These are phyloP conservation scores for Amazona finschi DNA, from an alignment of 2,797 vertebrate genomes.

Conservation along the genomic window DNA sequence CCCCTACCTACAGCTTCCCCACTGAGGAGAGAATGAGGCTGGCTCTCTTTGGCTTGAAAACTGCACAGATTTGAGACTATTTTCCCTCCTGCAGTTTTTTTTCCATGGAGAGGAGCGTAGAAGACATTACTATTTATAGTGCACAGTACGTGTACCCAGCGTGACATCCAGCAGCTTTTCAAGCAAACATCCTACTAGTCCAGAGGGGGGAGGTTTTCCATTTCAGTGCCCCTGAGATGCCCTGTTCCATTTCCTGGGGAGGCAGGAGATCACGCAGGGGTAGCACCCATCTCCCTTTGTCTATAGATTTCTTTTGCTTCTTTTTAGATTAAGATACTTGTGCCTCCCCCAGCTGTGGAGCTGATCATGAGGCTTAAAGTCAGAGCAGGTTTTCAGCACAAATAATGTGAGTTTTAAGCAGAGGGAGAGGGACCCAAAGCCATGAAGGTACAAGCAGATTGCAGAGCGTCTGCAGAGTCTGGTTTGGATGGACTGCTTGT, in stretches of 20 bases:
- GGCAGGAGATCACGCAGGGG: background rate
- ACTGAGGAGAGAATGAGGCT: conserved; percentile 31
- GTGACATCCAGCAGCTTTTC: background rate
- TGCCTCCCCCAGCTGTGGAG: rapidly evolving
- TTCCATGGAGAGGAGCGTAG: conserved; percentile 14
- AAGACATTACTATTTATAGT: conserved; percentile 70
- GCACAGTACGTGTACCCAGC: conserved; percentile 51
- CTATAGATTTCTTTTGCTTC: background rate
- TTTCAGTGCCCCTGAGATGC: background rate
- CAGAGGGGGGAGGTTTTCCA: background rate
- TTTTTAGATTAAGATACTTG: background rate
- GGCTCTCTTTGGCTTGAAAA: conserved; percentile 47
- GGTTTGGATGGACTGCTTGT: background rate
- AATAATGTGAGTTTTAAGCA: background rate
- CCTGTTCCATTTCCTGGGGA: background rate
- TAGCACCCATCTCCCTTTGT: background rate
- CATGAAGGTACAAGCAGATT: background rate
- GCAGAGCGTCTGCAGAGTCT: background rate
- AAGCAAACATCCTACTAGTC: conserved; percentile 13
- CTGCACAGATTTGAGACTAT: conserved; percentile 61
- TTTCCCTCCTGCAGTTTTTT: conserved; percentile 53
- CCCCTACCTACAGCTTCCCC: background rate
- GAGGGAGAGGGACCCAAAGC: background rate
- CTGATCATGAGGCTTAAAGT: background rate
- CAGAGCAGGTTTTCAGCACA: background rate